Percentiles rank a stretch among this genome's conserved stretches.
phyloP scores from a whole-genome alignment of 1,140 invertebrate species.

The Trachymyrmex septentrionalis region DNA sequence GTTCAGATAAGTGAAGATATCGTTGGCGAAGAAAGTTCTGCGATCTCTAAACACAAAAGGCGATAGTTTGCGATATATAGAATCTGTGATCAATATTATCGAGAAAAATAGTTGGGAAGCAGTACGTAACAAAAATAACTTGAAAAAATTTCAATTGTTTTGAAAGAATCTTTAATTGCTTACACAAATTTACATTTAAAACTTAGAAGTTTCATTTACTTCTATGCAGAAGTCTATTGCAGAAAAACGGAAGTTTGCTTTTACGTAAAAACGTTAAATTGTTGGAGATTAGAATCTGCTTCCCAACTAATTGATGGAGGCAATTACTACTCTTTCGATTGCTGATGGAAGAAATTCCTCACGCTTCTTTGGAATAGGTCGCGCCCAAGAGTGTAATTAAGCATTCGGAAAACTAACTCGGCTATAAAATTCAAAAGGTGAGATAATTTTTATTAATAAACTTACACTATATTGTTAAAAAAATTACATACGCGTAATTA shows the following conservation, averaged over 20 bases:
- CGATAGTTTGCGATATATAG: neutral
- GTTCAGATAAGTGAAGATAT: conserved; percentile 93
- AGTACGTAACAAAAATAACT: neutral
- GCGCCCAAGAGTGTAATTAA: conserved; percentile 94
- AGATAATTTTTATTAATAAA: neutral
- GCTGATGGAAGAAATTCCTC: conserved; percentile 89
- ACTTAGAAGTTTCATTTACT: conserved; percentile 5
- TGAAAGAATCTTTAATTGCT: neutral
- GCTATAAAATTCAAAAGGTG: conserved; percentile 85
- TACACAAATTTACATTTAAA: neutral
- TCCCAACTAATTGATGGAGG: conserved; percentile 54
- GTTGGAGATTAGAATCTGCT: conserved; percentile 38
- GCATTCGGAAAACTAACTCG: conserved; percentile 97
- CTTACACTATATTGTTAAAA: neutral
- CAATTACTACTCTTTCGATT: conserved; percentile 74
- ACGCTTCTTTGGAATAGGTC: conserved; percentile 92
- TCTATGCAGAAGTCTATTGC: neutral
- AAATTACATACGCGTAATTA: neutral
- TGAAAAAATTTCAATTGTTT: neutral
- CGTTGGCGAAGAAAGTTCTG: conserved; percentile 92
- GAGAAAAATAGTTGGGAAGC: conserved; percentile 57
- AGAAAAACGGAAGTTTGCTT: neutral
- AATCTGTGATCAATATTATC: neutral
- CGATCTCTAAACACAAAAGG: conserved; percentile 87
- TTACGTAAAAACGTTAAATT: neutral